Evolutionary conservation across 2,797 vertebrate genomes (phyloP), one percentile per base, ranked within the genome.

Genomic region (Neostethus bicornis): DNA sequence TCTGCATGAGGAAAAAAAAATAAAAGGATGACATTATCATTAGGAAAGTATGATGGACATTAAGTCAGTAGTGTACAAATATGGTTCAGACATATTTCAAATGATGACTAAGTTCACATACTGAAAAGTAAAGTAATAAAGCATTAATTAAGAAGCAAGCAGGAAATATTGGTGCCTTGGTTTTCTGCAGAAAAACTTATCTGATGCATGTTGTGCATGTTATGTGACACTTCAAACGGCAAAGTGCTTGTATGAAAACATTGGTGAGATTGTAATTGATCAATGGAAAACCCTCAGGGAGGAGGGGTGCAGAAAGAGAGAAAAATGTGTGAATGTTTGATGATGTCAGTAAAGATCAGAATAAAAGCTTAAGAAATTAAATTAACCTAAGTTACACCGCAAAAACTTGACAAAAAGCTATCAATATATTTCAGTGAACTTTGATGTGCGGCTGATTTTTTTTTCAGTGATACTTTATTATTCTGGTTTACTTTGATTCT

Each of bases 221-320:
- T 3, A n/a, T 37, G 19, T 39, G 47, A 51, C 5, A 32, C 61
- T 80, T 71, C 43, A 75, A 81, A 70, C 80, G 68, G 56, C 52
- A 51, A 70, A 66, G 59, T 60, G 58, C 50, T 78, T 75, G 54
- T 68, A 54, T 70, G 29, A 70, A 78, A 72, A 68, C 45, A 43
- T 12, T 51, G 26, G n/a, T 65, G 26, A 28, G 46, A 80, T 59
- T 64, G 57, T 66, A 69, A 88, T 85, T 88, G 86, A 91, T 77
- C 54, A 51, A 64, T 89, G 88, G 89, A 89, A 91, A 90, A 77
- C 61, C 66, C 51, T 74, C 23, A 1, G 61, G 70, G 68, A 66
- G 66, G 84, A 47, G 43, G 45, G n/a, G 38, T n/a, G 8, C 16
- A 46, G 35, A 29, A 8, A 29, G 7, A 7, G 13, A 23, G 11